phyloP scores from a whole-genome alignment of 37 sponge, comb jelly and placozoan genomes.

The Chondrilla cf. caribensis region DNA sequence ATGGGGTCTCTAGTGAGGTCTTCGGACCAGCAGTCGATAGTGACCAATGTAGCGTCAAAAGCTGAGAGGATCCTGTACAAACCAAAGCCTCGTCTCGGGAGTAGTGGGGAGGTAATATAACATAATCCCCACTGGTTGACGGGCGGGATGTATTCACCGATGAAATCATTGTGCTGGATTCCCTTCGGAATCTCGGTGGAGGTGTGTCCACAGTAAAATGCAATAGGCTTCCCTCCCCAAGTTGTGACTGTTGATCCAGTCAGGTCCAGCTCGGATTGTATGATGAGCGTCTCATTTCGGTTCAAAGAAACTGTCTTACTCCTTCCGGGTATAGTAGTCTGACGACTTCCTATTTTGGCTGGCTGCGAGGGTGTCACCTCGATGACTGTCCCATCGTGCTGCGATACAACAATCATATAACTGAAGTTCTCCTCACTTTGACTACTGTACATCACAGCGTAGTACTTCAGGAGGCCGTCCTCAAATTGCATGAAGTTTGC shows the following conservation, averaged over 20 bases:
- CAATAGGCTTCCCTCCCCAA: conserved; percentile 18
- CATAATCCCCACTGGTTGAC: background rate
- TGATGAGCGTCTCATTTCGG: conserved; percentile 1
- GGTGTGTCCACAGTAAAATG: conserved; percentile 9
- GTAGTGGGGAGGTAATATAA: conserved; percentile 1
- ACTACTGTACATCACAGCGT: background rate
- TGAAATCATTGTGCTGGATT: conserved; percentile 9
- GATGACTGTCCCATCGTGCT: conserved; percentile 18
- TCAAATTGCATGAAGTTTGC: background rate
- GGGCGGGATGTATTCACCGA: conserved; percentile 7
- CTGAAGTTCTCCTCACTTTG: background rate
- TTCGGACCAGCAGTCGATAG: background rate
- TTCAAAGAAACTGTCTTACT: background rate
- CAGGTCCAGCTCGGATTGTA: background rate
- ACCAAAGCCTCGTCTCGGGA: background rate
- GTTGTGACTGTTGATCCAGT: conserved; percentile 22
- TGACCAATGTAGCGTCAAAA: background rate
- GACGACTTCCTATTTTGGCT: background rate
- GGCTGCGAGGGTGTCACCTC: background rate
- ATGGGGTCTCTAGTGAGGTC: background rate
- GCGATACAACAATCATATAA: conserved; percentile 7
- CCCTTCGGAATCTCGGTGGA: background rate
- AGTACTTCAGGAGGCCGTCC: background rate
- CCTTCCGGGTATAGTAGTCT: background rate
- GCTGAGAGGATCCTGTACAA: background rate